phyloP scores from a whole-genome alignment of 2,888 invertebrate genomes.

The Tridacna crocea region DNA sequence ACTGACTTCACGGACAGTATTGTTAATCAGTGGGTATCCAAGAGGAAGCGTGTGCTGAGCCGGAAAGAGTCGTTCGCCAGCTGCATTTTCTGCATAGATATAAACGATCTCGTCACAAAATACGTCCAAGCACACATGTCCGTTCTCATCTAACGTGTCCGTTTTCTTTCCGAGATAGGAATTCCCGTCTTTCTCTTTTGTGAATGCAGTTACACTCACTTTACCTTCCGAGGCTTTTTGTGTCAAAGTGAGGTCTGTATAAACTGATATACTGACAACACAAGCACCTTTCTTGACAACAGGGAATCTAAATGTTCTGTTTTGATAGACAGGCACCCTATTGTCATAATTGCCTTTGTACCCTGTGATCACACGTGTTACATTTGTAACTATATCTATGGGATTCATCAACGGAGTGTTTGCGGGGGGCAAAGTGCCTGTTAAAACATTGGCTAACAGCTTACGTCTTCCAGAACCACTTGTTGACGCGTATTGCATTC shows the following conservation, averaged over 20 bases:
- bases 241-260: constrained; percentile 24
- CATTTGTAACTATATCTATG: not conserved
- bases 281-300: constrained; percentile 23
- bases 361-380: not conserved
- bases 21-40: constrained; percentile 1
- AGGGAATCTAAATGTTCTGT: not conserved
- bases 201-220: constrained; percentile 16
- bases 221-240: not conserved
- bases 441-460: constrained; percentile 4
- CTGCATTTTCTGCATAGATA: constrained; percentile 24
- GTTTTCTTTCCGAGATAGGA: constrained; percentile 12
- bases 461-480: not conserved
- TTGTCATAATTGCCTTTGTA: constrained; percentile 13
- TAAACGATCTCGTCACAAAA: constrained; percentile 23
- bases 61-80: constrained; percentile 14
- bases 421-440: not conserved
- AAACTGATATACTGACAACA: constrained; percentile 33
- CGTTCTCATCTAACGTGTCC: constrained; percentile 2
- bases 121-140: constrained; percentile 22
- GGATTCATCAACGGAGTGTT: constrained; percentile 7
- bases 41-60: constrained; percentile 21
- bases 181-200: not conserved
- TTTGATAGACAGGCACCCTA: constrained; percentile 5
- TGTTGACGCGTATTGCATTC: constrained; percentile 4
- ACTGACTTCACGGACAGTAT: constrained; percentile 15